A percentile compares a stretch with the other conserved stretches of the same genome.
phyloP scores from a whole-genome alignment of 2,888 invertebrate species.

The Troilus luridus region DNA sequence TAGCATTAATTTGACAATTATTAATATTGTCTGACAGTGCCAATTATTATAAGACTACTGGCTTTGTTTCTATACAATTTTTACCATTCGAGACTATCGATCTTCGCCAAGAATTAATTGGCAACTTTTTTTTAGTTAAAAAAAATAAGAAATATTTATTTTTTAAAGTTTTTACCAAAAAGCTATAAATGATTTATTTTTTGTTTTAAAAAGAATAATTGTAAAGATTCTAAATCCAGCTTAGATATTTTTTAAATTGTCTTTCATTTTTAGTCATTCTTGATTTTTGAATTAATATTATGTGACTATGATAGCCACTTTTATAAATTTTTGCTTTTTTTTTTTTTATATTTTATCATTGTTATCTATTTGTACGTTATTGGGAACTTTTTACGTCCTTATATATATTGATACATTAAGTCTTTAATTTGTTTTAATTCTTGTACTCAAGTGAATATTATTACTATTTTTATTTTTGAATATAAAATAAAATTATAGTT shows the following conservation, averaged over 20 bases:
- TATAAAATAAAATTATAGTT: not conserved
- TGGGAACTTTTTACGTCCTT: not conserved
- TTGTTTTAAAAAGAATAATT: not conserved
- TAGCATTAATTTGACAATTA: not conserved
- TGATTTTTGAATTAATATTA: conserved; percentile 22
- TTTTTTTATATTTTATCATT: conserved; percentile 35
- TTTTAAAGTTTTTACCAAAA: conserved; percentile 12
- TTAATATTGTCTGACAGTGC: conserved; percentile 9
- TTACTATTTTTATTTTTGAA: not conserved
- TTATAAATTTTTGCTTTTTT: conserved; percentile 36
- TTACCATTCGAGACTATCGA: not conserved
- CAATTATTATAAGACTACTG: conserved; percentile 19
- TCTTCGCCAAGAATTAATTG: not conserved
- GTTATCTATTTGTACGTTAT: conserved; percentile 20
- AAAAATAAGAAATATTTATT: not conserved
- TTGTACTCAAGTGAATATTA: not conserved
- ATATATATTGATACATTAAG: not conserved
- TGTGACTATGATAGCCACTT: not conserved
- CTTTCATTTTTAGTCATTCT: conserved; percentile 46
- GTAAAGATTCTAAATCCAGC: conserved; percentile 21
- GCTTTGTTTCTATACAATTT: not conserved
- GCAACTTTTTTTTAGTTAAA: not conserved
- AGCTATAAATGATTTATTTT: not conserved
- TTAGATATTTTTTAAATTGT: conserved; percentile 32
- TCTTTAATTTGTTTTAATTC: not conserved